Evolutionary conservation across 2,113 vertebrate genomes (phyloP).

Genomic region (Leptobrachium ailaonicum): DNA sequence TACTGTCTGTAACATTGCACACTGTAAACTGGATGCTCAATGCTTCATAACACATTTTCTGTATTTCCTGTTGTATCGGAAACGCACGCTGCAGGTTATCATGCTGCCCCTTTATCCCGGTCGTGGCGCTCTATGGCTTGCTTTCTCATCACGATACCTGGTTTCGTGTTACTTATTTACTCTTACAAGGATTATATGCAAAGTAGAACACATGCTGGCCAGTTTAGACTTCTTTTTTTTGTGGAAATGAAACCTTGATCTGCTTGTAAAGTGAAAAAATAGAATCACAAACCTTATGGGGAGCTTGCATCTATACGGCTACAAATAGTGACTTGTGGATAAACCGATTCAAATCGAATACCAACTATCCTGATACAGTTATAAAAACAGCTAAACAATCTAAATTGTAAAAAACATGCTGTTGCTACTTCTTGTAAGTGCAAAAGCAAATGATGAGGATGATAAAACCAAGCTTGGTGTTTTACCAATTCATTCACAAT

Average conservation of each 20-base stretch:
- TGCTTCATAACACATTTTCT: no score
- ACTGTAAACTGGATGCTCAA: no score
- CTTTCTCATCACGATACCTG: not conserved
- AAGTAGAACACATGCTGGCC: no score
- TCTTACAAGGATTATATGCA: no score
- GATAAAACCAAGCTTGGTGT: no score
- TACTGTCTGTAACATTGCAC: constrained; percentile 25
- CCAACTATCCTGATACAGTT: no score
- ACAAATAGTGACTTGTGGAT: not conserved
- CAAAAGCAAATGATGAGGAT: no score
- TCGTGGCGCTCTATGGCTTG: not conserved
- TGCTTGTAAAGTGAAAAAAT: not conserved
- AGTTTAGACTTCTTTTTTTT: no score
- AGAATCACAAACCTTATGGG: not conserved
- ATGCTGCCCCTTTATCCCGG: not conserved
- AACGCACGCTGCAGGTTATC: not conserved
- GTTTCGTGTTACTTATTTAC: not conserved
- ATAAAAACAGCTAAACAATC: no score
- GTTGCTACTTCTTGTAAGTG: no score
- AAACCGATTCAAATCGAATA: not conserved
- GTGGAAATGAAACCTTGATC: not conserved
- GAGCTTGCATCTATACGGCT: not conserved
- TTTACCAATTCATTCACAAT: no score
- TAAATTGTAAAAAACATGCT: no score
- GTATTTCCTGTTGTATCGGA: constrained; percentile 14